These are phyloP conservation scores for Drymodes brunneopygia DNA, from an alignment of 2,113 vertebrate genomes.

Conservation along the genomic window DNA sequence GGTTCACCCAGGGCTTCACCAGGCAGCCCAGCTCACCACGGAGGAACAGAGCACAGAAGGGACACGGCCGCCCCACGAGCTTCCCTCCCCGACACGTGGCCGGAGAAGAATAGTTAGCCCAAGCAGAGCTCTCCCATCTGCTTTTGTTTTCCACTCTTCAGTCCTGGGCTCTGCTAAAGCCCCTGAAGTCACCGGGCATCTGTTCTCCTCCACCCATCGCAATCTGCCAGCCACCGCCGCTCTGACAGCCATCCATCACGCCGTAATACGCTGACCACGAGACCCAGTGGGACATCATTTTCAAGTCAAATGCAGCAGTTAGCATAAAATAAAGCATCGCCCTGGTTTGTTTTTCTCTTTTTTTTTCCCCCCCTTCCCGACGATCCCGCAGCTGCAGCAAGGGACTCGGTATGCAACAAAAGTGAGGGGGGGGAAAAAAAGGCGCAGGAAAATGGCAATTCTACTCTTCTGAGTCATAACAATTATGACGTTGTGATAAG, in stretches of 20 bases:
- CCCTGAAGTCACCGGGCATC: conserved; percentile 79
- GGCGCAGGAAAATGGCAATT: conserved; percentile 74
- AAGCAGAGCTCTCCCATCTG: conserved; percentile 69
- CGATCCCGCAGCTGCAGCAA: conserved; percentile 74
- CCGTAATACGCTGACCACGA: conserved; percentile 78
- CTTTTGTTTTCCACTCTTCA: conserved; percentile 74
- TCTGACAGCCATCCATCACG: conserved; percentile 90
- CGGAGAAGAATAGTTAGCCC: conserved; percentile 47
- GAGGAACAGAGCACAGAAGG: conserved; percentile 19
- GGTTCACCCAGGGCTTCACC: neutral
- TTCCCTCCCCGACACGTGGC: neutral
- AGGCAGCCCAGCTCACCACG: neutral
- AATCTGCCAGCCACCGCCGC: conserved; percentile 74
- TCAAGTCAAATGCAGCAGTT: conserved; percentile 80
- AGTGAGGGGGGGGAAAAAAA: conserved; percentile 52
- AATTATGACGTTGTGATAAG: conserved; percentile 75
- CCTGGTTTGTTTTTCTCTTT: neutral
- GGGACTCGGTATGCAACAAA: conserved; percentile 76
- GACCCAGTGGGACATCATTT: conserved; percentile 79
- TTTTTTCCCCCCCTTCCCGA: neutral
- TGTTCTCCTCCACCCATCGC: conserved; percentile 80
- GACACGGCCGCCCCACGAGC: neutral
- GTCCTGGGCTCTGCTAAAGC: conserved; percentile 68
- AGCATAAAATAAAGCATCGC: conserved; percentile 79
- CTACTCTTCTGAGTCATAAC: conserved; percentile 76